These are phyloP conservation scores for Neodon shergylaensis DNA, from an alignment of 2,113 vertebrate genomes.

Conservation along the genomic window DNA sequence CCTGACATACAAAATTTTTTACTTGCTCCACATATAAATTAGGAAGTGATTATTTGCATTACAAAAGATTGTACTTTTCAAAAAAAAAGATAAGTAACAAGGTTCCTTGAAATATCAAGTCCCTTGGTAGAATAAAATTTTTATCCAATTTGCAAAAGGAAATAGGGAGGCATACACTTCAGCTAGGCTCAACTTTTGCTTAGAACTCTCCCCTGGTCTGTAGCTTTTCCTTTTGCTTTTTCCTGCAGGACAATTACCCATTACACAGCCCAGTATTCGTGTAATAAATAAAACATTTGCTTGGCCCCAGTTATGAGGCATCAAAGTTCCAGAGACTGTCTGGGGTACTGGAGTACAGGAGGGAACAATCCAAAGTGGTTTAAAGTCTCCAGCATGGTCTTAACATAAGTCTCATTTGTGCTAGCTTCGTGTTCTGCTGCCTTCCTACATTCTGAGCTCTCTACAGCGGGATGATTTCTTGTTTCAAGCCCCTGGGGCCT, in stretches of 20 bases:
- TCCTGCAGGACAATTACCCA: not conserved
- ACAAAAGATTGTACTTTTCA: slow-evolving; percentile 74
- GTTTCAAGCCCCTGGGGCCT: not conserved
- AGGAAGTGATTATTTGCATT: slow-evolving; percentile 76
- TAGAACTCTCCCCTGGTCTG: not conserved
- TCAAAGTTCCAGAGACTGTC: not conserved
- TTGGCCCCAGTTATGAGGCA: not conserved
- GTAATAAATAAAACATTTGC: not conserved
- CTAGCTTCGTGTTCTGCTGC: not conserved
- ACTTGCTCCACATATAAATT: slow-evolving; percentile 74
- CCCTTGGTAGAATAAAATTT: slow-evolving; percentile 63
- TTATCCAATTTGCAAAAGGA: slow-evolving; percentile 70
- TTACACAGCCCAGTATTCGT: not conserved
- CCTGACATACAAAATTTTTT: slow-evolving; percentile 69
- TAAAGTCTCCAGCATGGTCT: not conserved
- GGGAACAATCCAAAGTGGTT: not conserved
- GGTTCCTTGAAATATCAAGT: slow-evolving; percentile 66
- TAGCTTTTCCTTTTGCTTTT: not conserved
- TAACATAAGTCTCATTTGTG: not conserved
- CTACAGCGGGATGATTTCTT: not conserved
- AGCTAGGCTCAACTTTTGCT: slow-evolving; percentile 16
- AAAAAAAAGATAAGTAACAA: slow-evolving; percentile 70
- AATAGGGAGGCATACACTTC: slow-evolving; percentile 33
- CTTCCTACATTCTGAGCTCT: slow-evolving; percentile 8
- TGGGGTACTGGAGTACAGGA: not conserved